phyloP scores from a whole-genome alignment of 2,888 invertebrate genomes.

The Acrobasis repandana region DNA sequence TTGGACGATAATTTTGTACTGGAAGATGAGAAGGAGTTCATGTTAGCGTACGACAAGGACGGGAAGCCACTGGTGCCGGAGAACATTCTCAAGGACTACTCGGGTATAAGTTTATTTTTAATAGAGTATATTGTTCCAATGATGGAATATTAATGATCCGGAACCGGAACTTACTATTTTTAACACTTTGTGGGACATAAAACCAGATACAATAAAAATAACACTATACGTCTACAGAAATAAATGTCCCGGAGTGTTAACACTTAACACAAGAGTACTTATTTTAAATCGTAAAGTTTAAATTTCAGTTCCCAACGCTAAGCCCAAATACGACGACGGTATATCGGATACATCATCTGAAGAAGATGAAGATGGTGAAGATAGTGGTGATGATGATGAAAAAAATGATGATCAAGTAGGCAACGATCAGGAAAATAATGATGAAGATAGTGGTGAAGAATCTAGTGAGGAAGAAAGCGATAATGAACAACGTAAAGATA shows the following conservation, averaged over 20 bases:
- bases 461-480: conserved; percentile 43
- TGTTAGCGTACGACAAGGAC: conserved; percentile 77
- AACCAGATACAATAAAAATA: too few relatives aligned
- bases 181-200: too few relatives aligned
- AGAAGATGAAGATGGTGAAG: conserved; percentile 69
- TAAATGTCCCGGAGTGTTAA: too few relatives aligned
- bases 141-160: too few relatives aligned
- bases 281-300: too few relatives aligned
- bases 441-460: conserved; percentile 41
- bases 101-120: conserved; percentile 49
- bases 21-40: conserved; percentile 78
- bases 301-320: conserved; percentile 66
- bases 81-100: conserved; percentile 63
- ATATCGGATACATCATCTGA: conserved; percentile 66
- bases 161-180: too few relatives aligned
- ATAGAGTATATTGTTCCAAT: too few relatives aligned
- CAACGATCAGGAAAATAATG: conserved; percentile 25
- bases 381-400: conserved; percentile 49
- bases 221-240: too few relatives aligned
- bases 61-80: conserved; percentile 73
- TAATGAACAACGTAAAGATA: conserved; percentile 24
- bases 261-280: too few relatives aligned
- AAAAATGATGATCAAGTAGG: conserved; percentile 7
- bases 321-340: conserved; percentile 67
- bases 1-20: conserved; percentile 91